Conservation (phyloP, 2,797 vertebrate genomes). For the Hippocampus kuda region DNA sequence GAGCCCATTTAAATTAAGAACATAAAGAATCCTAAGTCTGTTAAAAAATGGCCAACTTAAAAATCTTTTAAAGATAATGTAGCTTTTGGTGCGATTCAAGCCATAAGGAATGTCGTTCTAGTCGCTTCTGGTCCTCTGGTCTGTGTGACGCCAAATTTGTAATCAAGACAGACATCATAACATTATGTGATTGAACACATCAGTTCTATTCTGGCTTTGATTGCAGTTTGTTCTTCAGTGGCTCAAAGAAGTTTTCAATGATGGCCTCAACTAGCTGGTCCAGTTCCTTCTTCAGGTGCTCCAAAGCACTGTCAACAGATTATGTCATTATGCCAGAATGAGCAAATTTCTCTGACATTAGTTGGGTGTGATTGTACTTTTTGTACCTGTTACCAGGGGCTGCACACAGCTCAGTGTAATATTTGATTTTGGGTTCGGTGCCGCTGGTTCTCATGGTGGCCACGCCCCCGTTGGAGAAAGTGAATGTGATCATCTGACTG, state of each 20-base stretch:
- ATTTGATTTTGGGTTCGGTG: conserved; percentile 97
- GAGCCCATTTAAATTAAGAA: not conserved
- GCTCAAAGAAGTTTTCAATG: conserved; percentile 88
- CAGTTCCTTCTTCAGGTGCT: conserved; percentile 79
- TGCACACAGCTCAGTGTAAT: conserved; percentile 89
- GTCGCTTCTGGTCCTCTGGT: not conserved
- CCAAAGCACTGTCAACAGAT: conserved; percentile 69
- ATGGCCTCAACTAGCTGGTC: conserved; percentile 79
- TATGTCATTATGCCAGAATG: not conserved
- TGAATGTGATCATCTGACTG: conserved; percentile 98
- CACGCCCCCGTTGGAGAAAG: conserved; percentile 86
- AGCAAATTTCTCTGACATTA: not conserved
- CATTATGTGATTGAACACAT: not conserved
- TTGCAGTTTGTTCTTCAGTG: conserved; percentile 82
- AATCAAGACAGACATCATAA: not conserved
- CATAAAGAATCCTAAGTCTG: not conserved
- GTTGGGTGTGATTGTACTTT: not conserved
- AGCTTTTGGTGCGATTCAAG: not conserved
- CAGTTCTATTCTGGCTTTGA: conserved; percentile 58
- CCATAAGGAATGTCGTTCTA: not conserved
- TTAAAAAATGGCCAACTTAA: not conserved
- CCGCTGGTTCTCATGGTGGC: conserved; percentile 96
- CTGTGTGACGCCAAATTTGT: not conserved
- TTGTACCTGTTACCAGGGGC: conserved; percentile 89
- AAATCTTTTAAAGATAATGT: not conserved